Conservation (phyloP, 2,113 vertebrate species). For the Coracopsis vasa region DNA sequence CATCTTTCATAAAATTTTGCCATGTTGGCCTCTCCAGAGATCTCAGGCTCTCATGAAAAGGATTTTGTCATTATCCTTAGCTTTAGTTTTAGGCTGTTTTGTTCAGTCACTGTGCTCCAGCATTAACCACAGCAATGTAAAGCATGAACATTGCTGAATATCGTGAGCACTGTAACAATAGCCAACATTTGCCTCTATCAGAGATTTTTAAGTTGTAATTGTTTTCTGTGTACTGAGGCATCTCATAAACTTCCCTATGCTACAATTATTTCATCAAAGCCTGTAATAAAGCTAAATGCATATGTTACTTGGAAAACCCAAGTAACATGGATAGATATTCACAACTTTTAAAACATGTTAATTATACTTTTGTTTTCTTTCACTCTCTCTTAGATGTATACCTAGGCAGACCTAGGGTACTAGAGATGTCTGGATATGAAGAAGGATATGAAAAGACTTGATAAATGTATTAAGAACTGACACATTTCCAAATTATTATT, state of each 20-base stretch:
- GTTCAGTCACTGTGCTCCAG: background rate
- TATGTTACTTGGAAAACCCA: background rate
- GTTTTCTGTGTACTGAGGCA: background rate
- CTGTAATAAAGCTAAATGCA: background rate
- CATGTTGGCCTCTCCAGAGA: background rate
- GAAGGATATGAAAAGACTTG: background rate
- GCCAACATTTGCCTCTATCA: background rate
- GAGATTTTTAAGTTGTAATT: background rate
- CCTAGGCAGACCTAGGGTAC: background rate
- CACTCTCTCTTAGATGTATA: background rate
- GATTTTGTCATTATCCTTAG: background rate
- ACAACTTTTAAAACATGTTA: background rate
- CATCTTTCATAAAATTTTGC: background rate
- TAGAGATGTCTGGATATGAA: background rate
- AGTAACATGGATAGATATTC: background rate
- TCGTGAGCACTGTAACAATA: background rate
- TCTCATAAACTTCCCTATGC: background rate
- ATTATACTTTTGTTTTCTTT: background rate
- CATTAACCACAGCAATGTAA: slow-evolving; percentile 15
- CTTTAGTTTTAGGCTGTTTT: slow-evolving; percentile 12
- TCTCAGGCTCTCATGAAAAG: background rate
- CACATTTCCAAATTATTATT: background rate
- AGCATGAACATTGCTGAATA: background rate
- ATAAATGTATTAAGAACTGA: background rate
- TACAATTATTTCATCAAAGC: background rate